Evolutionary conservation across 2,113 vertebrate genomes (phyloP).

Genomic region (Cettia cetti): DNA sequence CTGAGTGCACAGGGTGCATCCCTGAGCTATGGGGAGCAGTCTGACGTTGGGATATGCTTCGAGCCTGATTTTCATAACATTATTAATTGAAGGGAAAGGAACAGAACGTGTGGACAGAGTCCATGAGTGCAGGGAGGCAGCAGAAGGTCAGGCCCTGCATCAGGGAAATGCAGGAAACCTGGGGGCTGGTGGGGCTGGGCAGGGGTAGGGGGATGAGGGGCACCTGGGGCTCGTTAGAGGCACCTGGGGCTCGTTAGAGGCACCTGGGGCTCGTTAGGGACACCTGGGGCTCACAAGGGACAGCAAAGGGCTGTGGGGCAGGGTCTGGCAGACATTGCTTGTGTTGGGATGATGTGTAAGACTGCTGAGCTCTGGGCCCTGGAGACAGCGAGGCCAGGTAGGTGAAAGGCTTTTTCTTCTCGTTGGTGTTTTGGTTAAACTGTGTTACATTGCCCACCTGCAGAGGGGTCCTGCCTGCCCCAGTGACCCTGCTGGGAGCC

Average conservation of each 20-base stretch:
- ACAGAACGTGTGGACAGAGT: accelerated
- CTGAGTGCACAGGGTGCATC: neutral
- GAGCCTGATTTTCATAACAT: neutral
- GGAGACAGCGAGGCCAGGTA: neutral
- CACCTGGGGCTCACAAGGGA: neutral
- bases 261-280: neutral
- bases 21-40: neutral
- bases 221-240: neutral
- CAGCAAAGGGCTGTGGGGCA: neutral
- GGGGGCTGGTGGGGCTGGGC: neutral
- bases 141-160: accelerated
- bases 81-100: neutral
- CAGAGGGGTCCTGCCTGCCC: neutral
- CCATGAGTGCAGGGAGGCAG: accelerated
- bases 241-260: neutral
- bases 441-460: accelerated
- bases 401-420: neutral
- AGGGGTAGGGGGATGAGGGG: neutral
- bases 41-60: accelerated
- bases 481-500: neutral
- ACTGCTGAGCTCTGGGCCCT: accelerated
- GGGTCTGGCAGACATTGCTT: accelerated
- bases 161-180: neutral
- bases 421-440: neutral
- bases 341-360: accelerated